Evolutionary conservation across 2,113 vertebrate genomes (phyloP).

Genomic region (Otus sunia): DNA sequence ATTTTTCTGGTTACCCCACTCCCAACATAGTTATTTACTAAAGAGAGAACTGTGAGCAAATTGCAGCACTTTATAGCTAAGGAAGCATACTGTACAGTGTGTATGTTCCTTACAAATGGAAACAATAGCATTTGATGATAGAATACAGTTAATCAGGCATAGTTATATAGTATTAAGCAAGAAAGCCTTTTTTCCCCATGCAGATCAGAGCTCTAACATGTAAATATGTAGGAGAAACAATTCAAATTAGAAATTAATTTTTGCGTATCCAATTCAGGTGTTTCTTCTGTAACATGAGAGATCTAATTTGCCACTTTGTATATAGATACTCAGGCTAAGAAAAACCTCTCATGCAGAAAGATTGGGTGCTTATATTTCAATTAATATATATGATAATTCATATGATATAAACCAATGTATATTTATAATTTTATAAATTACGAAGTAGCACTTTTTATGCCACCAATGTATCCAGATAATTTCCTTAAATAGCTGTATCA

Average conservation of each 20-base stretch:
- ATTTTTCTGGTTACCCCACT: neutral
- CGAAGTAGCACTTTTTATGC: neutral
- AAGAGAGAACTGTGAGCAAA: neutral
- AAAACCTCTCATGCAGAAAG: neutral
- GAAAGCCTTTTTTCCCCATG: neutral
- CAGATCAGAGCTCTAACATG: neutral
- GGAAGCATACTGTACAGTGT: rapidly evolving
- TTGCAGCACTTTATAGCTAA: neutral
- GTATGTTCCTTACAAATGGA: neutral
- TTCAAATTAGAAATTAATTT: neutral
- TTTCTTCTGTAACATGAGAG: neutral
- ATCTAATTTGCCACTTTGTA: neutral
- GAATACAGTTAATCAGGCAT: neutral
- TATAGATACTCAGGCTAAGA: neutral
- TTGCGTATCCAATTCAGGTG: neutral
- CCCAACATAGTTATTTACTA: neutral
- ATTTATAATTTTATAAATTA: neutral
- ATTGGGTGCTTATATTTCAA: neutral
- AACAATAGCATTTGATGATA: neutral
- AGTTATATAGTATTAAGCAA: neutral
- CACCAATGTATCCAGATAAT: neutral
- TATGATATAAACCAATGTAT: neutral
- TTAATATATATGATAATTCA: neutral
- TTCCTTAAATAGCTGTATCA: neutral
- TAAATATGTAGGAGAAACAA: neutral